These are phyloP conservation scores for Onychostruthus taczanowskii DNA, from an alignment of 2,113 vertebrate species.

Conservation along the genomic window DNA sequence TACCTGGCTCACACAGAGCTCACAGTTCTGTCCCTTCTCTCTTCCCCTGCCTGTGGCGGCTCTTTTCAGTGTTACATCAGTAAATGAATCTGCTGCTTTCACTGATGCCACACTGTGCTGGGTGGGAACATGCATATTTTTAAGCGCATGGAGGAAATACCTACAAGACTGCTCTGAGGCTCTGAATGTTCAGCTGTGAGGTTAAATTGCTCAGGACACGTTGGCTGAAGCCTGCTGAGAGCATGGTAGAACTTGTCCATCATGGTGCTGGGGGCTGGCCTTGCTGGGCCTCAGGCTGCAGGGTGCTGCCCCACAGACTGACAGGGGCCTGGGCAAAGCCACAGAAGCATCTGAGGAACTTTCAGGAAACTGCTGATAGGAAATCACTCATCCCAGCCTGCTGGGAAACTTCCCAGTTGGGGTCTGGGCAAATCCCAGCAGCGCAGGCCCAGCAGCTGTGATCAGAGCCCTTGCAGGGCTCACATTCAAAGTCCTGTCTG, in stretches of 20 bases:
- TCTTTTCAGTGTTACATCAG: not conserved
- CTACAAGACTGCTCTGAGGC: not conserved
- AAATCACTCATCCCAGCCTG: fast-evolving
- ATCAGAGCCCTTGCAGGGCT: fast-evolving
- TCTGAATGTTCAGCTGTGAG: not conserved
- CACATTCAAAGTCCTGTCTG: not conserved
- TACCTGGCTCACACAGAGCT: not conserved
- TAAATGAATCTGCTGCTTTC: not conserved
- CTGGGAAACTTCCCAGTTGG: not conserved
- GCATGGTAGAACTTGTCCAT: too few species aligned
- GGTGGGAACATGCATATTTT: not conserved
- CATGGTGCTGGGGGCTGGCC: too few species aligned
- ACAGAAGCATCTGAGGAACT: not conserved
- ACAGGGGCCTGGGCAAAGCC: not conserved
- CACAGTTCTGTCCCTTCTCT: not conserved
- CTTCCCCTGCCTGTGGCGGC: not conserved
- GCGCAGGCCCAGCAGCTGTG: not conserved
- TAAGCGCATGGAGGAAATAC: not conserved
- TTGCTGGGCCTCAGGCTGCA: not conserved
- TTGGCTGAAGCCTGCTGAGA: not conserved
- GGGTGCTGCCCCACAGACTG: not conserved
- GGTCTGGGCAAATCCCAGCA: not conserved
- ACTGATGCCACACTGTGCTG: not conserved
- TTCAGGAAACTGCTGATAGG: not conserved
- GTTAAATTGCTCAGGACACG: not conserved